A percentile compares a stretch with the other conserved stretches of the same genome.
These are phyloP conservation scores for Tyria jacobaeae DNA, from an alignment of 2,888 invertebrate genomes.

Conservation along the genomic window DNA sequence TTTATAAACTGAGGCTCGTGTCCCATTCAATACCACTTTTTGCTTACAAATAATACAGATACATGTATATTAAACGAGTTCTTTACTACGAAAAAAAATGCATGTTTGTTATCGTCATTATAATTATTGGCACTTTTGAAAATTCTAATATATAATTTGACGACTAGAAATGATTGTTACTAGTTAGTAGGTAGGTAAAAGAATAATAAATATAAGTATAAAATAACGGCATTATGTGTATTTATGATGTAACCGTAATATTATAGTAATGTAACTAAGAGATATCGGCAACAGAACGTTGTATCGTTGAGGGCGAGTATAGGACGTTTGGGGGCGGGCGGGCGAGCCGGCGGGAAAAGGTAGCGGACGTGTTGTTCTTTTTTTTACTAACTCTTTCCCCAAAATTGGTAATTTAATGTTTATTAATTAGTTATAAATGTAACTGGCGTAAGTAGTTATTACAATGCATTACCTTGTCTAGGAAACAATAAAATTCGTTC, in stretches of 20 bases:
- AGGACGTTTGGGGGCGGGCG: constrained; percentile 36
- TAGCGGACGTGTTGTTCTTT: constrained; percentile 11
- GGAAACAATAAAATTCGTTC: too few species aligned
- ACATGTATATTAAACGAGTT: constrained; percentile 1
- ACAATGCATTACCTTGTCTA: too few species aligned
- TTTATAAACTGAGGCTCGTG: constrained; percentile 22
- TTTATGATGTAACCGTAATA: constrained; percentile 18
- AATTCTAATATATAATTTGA: not conserved
- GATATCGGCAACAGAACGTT: constrained; percentile 9
- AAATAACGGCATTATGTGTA: not conserved
- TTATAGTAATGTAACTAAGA: constrained; percentile 13
- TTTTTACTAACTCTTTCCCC: not conserved
- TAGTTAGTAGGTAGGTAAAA: constrained; percentile 3
- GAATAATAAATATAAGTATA: constrained; percentile 7
- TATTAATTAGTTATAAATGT: too few species aligned
- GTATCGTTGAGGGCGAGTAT: constrained; percentile 31
- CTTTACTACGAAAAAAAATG: not conserved
- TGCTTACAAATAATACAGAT: constrained; percentile 22
- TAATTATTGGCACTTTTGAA: not conserved
- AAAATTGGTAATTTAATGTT: too few species aligned
- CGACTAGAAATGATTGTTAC: constrained; percentile 14
- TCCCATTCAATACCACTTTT: constrained; percentile 8
- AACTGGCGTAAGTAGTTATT: too few species aligned
- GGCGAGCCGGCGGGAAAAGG: constrained; percentile 17
- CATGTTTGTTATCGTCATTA: not conserved